Percentiles rank a stretch among this genome's conserved stretches.
phyloP scores from a whole-genome alignment of 2,113 vertebrate genomes.

The Corythoichthys haematopterus region DNA sequence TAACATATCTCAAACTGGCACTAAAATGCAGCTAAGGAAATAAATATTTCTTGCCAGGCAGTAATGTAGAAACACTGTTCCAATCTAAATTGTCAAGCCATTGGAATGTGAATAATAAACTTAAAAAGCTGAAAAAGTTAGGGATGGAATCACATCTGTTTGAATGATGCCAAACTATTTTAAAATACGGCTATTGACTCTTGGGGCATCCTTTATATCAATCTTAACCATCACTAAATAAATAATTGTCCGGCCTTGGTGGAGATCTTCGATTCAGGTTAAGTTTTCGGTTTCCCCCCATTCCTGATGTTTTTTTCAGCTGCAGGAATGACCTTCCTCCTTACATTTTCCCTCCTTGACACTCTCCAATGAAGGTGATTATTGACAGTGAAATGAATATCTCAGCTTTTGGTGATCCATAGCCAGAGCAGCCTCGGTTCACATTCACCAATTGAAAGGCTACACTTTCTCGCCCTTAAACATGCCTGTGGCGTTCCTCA shows the following conservation, averaged over 20 bases:
- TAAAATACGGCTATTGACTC: neutral
- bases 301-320: neutral
- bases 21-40: too few relatives aligned
- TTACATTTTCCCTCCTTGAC: neutral
- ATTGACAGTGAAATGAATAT: slow-evolving; percentile 49
- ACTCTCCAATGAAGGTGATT: slow-evolving; percentile 31
- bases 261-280: neutral
- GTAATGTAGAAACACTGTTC: too few relatives aligned
- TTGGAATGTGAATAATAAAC: too few relatives aligned
- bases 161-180: neutral
- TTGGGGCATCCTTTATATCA: neutral
- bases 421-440: slow-evolving; percentile 28
- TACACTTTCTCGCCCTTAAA: slow-evolving; percentile 44
- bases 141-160: neutral
- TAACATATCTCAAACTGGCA: too few relatives aligned
- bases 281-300: neutral
- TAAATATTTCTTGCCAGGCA: too few relatives aligned
- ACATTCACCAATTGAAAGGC: slow-evolving; percentile 16
- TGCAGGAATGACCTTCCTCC: slow-evolving; percentile 13
- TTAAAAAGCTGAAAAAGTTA: neutral
- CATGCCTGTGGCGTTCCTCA: slow-evolving; percentile 66
- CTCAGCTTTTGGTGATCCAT: slow-evolving; percentile 25
- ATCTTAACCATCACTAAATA: neutral
- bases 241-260: neutral
- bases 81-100: too few relatives aligned